A percentile compares a stretch with the other conserved stretches of the same genome.
Conservation (phyloP, 2,113 vertebrate species). For the Polypterus bichir region DNA sequence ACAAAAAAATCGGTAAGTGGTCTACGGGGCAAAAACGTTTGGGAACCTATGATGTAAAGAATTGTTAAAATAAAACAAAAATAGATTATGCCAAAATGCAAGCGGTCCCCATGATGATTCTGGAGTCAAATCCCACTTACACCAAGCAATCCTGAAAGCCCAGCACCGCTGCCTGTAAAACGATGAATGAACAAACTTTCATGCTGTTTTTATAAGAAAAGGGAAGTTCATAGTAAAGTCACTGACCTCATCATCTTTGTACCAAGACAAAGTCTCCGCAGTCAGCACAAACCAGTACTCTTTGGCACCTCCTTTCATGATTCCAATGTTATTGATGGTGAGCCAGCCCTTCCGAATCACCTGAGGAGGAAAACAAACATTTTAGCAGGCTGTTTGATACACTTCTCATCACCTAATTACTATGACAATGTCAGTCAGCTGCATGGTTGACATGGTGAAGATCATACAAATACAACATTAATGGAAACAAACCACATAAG, state of each 20-base stretch:
- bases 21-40: no score
- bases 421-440: no score
- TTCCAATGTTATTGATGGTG: constrained; percentile 96
- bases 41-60: no score
- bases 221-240: neutral
- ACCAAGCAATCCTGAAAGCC: neutral
- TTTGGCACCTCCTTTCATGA: constrained; percentile 97
- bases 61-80: no score
- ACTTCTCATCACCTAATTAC: no score
- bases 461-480: no score
- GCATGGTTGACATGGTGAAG: no score
- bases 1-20: no score
- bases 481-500: no score
- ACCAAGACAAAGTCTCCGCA: constrained; percentile 92
- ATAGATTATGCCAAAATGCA: no score
- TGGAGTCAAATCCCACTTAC: constrained; percentile 12
- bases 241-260: constrained; percentile 94
- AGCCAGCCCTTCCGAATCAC: constrained; percentile 98
- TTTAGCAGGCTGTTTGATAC: no score
- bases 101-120: neutral
- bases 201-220: no score
- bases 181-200: neutral
- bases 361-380: constrained; percentile 37
- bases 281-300: constrained; percentile 98
- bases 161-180: neutral